These are phyloP conservation scores for Cherax destructor DNA, from an alignment of 1,140 invertebrate genomes.

Conservation along the genomic window DNA sequence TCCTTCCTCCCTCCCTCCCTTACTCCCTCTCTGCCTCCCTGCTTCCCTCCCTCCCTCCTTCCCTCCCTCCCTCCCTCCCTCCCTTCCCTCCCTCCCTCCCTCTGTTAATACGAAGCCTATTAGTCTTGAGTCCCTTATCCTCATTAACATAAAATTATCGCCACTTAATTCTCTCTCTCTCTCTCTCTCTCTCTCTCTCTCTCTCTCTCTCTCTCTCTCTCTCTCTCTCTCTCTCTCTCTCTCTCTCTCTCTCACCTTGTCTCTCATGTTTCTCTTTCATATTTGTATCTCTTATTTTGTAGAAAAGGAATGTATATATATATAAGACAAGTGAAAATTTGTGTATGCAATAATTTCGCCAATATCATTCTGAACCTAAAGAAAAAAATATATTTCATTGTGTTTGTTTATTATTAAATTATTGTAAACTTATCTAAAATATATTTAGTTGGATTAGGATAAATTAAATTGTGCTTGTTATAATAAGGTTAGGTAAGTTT, in stretches of 20 bases:
- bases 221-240: conserved; percentile 2
- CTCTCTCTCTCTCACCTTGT: background rate
- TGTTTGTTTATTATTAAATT: too few relatives aligned
- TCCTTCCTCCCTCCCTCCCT: background rate
- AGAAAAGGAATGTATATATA: too few relatives aligned
- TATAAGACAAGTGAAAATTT: too few relatives aligned
- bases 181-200: background rate
- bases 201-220: background rate
- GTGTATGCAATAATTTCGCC: too few relatives aligned
- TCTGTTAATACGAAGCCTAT: conserved; percentile 24
- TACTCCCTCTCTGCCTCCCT: background rate
- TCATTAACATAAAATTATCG: conserved; percentile 36
- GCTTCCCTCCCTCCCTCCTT: too few relatives aligned
- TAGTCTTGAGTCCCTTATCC: conserved; percentile 27
- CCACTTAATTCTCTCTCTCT: conserved; percentile 26
- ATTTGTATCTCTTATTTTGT: too few relatives aligned
- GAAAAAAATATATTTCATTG: too few relatives aligned
- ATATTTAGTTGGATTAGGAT: too few relatives aligned
- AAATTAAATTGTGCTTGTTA: too few relatives aligned
- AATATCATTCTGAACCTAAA: too few relatives aligned
- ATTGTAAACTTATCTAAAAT: too few relatives aligned
- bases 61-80: background rate
- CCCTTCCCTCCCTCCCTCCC: background rate
- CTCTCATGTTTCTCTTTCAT: background rate
- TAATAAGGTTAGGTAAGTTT: too few relatives aligned